Evolutionary conservation across 2,113 vertebrate species (phyloP).

Genomic region (Uria aalge): DNA sequence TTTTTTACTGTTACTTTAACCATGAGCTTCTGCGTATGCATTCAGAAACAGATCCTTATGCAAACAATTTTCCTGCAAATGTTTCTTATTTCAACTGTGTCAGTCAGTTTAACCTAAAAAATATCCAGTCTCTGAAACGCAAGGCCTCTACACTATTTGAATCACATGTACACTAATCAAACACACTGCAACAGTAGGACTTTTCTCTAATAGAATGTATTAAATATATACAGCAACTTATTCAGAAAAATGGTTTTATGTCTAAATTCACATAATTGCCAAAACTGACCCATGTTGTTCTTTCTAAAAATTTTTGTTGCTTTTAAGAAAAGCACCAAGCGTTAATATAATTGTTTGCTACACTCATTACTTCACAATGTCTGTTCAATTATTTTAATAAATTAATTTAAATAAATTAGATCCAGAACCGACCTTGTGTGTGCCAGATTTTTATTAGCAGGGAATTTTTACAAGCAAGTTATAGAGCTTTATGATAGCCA

Average conservation of each 20-base stretch:
- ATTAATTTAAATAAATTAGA: conserved; percentile 51
- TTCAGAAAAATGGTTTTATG: not conserved
- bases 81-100: not conserved
- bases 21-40: not conserved
- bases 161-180: not conserved
- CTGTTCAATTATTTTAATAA: conserved; percentile 18
- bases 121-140: not conserved
- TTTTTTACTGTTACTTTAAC: not conserved
- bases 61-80: not conserved
- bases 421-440: not conserved
- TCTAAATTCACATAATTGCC: not conserved
- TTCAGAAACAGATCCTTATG: not conserved
- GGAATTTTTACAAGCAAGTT: conserved; percentile 45
- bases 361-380: not conserved
- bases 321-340: not conserved
- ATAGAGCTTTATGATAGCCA: conserved; percentile 14
- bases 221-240: not conserved
- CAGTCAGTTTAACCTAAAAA: not conserved
- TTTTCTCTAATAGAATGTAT: not conserved
- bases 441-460: conserved; percentile 29
- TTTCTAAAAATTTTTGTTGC: not conserved
- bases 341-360: not conserved
- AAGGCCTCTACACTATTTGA: not conserved
- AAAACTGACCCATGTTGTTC: not conserved
- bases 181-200: not conserved